A percentile compares a stretch with the other conserved stretches of the same genome.
phyloP scores from a whole-genome alignment of 1,140 invertebrate species.

The Procambarus virginalis region DNA sequence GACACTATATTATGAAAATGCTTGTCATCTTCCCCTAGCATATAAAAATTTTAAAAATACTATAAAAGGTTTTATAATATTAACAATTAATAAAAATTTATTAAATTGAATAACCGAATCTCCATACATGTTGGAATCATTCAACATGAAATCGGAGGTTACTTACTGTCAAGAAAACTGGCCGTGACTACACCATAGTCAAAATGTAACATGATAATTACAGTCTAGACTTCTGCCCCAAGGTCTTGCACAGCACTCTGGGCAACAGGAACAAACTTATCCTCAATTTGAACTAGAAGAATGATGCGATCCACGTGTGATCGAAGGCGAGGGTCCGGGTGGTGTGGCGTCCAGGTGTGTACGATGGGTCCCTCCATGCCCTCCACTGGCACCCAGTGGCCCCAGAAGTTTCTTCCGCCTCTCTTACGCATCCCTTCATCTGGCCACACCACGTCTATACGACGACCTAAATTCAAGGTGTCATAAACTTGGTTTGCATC shows the following conservation, averaged over 20 bases:
- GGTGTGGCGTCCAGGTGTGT: slow-evolving; percentile 92
- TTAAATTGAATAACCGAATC: background rate
- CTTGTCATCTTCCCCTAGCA: background rate
- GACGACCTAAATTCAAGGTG: slow-evolving; percentile 89
- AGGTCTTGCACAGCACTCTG: slow-evolving; percentile 76
- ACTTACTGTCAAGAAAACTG: background rate
- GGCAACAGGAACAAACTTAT: slow-evolving; percentile 93
- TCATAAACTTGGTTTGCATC: slow-evolving; percentile 89
- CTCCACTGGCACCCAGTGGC: slow-evolving; percentile 89
- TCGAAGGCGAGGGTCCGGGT: slow-evolving; percentile 86
- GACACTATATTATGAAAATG: background rate
- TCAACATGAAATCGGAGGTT: background rate
- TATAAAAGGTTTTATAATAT: background rate
- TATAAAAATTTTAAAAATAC: background rate
- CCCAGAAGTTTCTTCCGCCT: slow-evolving; percentile 90
- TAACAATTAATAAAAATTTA: background rate
- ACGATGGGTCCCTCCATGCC: slow-evolving; percentile 94
- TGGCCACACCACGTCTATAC: slow-evolving; percentile 94
- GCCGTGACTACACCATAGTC: background rate
- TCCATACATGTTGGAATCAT: background rate
- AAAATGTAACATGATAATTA: background rate
- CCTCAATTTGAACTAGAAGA: slow-evolving; percentile 92
- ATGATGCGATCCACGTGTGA: slow-evolving; percentile 94
- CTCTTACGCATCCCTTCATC: slow-evolving; percentile 88
- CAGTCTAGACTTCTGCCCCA: slow-evolving; percentile 51